Evolutionary conservation across 2,888 invertebrate species (phyloP).

Genomic region (Hetaerina titia): DNA sequence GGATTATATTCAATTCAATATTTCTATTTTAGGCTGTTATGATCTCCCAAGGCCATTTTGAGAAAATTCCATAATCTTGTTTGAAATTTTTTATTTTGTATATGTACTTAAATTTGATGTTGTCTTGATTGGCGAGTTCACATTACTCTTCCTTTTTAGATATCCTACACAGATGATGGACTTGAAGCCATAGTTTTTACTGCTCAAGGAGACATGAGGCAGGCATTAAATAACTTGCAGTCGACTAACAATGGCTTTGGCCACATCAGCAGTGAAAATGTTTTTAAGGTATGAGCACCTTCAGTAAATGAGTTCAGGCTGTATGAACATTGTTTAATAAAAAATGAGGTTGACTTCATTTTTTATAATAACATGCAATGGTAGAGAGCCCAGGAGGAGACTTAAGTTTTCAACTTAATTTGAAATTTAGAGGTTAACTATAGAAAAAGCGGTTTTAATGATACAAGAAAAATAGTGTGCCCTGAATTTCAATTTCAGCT

Average conservation of each 20-base stretch:
- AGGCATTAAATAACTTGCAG: conserved; percentile 98
- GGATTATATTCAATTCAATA: neutral
- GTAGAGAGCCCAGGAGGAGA: too few species aligned
- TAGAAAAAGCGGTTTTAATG: too few species aligned
- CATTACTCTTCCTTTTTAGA: conserved; percentile 74
- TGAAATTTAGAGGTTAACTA: too few species aligned
- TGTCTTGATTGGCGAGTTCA: too few species aligned
- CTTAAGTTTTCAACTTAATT: too few species aligned
- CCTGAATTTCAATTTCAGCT: too few species aligned
- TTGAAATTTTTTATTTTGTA: too few species aligned
- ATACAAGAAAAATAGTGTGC: too few species aligned
- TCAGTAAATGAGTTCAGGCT: neutral
- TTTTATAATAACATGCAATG: too few species aligned
- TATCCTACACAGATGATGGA: conserved; percentile 94
- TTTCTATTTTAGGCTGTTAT: neutral
- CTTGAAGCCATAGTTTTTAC: conserved; percentile 98
- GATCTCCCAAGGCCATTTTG: neutral
- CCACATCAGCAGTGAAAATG: conserved; percentile 94
- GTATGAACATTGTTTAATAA: neutral
- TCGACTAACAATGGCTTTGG: conserved; percentile 96
- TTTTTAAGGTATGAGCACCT: conserved; percentile 86
- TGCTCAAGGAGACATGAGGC: conserved; percentile 98
- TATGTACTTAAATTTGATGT: too few species aligned
- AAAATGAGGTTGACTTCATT: neutral
- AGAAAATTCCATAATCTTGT: neutral